These are phyloP conservation scores for Grapholita molesta DNA, from an alignment of 1,140 invertebrate genomes.

Conservation along the genomic window DNA sequence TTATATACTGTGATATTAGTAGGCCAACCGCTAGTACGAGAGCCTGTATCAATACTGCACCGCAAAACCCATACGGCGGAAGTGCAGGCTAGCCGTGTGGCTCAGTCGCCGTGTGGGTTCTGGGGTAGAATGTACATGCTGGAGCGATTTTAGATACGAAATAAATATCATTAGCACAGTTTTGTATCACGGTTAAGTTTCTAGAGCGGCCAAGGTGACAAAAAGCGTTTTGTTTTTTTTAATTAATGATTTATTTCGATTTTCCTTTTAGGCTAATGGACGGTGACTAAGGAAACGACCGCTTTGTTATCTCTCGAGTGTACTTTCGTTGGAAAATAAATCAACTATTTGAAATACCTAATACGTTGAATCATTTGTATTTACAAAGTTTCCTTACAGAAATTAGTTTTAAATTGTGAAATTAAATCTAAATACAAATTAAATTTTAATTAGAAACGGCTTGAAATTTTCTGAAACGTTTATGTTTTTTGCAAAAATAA, in stretches of 20 bases:
- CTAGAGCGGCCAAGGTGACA: slow-evolving; percentile 59
- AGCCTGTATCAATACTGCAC: slow-evolving; percentile 38
- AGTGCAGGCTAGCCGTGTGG: background rate
- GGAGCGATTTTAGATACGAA: slow-evolving; percentile 59
- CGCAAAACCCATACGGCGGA: background rate
- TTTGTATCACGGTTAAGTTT: slow-evolving; percentile 57
- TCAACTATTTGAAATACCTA: background rate
- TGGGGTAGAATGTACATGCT: slow-evolving; percentile 42
- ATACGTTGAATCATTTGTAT: background rate
- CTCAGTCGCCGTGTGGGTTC: background rate
- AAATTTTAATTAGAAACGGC: background rate
- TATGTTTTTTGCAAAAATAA: background rate
- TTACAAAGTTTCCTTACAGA: background rate
- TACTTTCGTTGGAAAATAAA: background rate
- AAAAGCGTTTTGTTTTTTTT: slow-evolving; percentile 41
- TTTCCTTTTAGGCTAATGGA: slow-evolving; percentile 30
- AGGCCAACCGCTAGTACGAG: slow-evolving; percentile 67
- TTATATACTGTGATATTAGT: slow-evolving; percentile 66
- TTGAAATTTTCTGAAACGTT: background rate
- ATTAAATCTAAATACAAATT: background rate
- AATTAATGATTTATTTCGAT: slow-evolving; percentile 42
- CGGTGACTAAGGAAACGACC: slow-evolving; percentile 28
- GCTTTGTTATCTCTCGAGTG: slow-evolving; percentile 22
- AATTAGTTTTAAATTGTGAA: background rate
- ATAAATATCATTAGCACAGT: slow-evolving; percentile 70